Percentiles rank a stretch among this genome's conserved stretches.
Evolutionary conservation across 2,113 vertebrate genomes (phyloP).

Genomic region (Neogale vison): DNA sequence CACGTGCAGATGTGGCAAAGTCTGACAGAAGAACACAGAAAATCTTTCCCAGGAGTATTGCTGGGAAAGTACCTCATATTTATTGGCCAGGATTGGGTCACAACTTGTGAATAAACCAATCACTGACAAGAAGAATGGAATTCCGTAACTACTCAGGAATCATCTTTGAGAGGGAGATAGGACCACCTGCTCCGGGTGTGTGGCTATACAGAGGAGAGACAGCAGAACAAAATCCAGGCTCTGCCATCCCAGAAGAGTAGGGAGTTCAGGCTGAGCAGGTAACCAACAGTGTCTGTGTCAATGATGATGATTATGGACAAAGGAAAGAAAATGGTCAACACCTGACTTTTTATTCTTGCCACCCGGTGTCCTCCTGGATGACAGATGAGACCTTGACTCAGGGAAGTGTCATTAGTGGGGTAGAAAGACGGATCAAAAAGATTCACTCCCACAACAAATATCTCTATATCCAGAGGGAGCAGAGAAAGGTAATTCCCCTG

Average conservation of each 20-base stretch:
- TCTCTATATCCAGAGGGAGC: not conserved
- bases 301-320: not conserved
- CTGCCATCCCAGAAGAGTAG: not conserved
- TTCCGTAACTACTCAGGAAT: not conserved
- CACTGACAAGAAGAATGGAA: not conserved
- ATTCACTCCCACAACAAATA: not conserved
- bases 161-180: not conserved
- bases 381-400: not conserved
- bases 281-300: not conserved
- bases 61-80: not conserved
- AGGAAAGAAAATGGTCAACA: not conserved
- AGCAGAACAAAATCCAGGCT: not conserved
- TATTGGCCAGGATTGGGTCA: not conserved
- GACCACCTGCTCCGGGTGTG: not conserved
- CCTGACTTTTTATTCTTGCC: not conserved
- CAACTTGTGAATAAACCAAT: not conserved
- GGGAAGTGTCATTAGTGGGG: not conserved
- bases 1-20: not conserved
- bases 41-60: not conserved
- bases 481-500: not conserved
- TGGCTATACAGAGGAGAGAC: not conserved
- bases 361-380: not conserved
- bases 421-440: not conserved
- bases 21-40: not conserved
- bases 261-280: not conserved